These are phyloP conservation scores for Sarcophaga rosellei DNA, from an alignment of 2,888 invertebrate genomes.

Conservation along the genomic window DNA sequence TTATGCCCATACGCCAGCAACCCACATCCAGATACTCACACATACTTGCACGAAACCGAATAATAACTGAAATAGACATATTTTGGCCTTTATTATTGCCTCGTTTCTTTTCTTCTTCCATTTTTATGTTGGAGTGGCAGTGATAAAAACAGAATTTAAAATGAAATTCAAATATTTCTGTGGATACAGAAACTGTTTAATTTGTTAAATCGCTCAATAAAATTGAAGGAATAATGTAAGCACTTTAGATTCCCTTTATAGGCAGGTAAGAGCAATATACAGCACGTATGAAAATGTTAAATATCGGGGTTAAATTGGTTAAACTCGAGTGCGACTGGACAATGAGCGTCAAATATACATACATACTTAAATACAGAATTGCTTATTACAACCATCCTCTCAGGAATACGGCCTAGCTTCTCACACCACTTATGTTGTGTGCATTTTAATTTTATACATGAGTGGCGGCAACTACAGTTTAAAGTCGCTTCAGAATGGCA, in stretches of 20 bases:
- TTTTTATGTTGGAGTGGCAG: conserved; percentile 7
- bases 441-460: no score
- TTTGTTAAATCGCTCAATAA: conserved; percentile 35
- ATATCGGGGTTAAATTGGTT: no score
- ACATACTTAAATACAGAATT: no score
- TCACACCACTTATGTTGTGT: no score
- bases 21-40: not conserved
- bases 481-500: no score
- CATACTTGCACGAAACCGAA: not conserved
- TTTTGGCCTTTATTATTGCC: conserved; percentile 6
- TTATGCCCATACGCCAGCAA: conserved; percentile 19
- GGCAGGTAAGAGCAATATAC: not conserved
- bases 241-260: not conserved
- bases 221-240: not conserved
- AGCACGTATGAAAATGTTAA: not conserved
- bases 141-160: conserved; percentile 31
- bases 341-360: no score
- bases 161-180: not conserved
- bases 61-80: not conserved
- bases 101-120: not conserved
- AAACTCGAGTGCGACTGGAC: no score
- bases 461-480: no score
- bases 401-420: no score
- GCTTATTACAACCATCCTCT: no score
- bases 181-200: conserved; percentile 23